These are phyloP conservation scores for Spodoptera exigua DNA, from an alignment of 2,888 invertebrate species.

Conservation along the genomic window DNA sequence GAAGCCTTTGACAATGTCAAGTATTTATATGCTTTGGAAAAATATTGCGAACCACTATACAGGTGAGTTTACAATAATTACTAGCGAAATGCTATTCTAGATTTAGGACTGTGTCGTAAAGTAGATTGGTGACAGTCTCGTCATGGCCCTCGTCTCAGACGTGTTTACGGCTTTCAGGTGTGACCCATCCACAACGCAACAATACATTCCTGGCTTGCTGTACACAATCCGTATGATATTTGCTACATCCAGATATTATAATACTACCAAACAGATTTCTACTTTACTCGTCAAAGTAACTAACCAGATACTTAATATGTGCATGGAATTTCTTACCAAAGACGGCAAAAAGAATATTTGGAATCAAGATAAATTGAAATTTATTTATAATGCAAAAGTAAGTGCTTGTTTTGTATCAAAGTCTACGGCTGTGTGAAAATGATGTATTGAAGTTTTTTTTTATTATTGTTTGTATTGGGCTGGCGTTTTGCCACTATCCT, in stretches of 20 bases:
- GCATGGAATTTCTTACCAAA: conserved; percentile 93
- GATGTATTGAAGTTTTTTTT: not conserved
- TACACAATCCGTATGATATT: conserved; percentile 95
- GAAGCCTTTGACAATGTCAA: conserved; percentile 96
- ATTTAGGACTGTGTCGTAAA: too few relatives aligned
- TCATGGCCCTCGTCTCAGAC: too few relatives aligned
- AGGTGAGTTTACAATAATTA: conserved; percentile 74
- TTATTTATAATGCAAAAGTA: conserved; percentile 93
- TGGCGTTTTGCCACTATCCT: too few relatives aligned
- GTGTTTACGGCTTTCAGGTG: conserved; percentile 78
- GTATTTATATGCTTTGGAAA: conserved; percentile 95
- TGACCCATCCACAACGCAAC: conserved; percentile 92
- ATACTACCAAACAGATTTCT: conserved; percentile 94
- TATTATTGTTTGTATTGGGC: not conserved
- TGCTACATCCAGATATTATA: conserved; percentile 94
- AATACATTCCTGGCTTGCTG: conserved; percentile 93
- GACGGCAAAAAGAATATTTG: conserved; percentile 92
- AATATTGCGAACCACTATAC: conserved; percentile 95
- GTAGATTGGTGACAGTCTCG: too few relatives aligned
- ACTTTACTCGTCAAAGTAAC: conserved; percentile 96
- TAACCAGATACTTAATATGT: conserved; percentile 95
- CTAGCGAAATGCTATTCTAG: not conserved
- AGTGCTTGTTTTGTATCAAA: conserved; percentile 43
- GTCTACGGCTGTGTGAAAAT: not conserved
- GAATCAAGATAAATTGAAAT: conserved; percentile 92